Percentiles rank a stretch among this genome's conserved stretches.
Conservation (phyloP, 2,888 invertebrate genomes). For the Micoletzkya japonica region DNA sequence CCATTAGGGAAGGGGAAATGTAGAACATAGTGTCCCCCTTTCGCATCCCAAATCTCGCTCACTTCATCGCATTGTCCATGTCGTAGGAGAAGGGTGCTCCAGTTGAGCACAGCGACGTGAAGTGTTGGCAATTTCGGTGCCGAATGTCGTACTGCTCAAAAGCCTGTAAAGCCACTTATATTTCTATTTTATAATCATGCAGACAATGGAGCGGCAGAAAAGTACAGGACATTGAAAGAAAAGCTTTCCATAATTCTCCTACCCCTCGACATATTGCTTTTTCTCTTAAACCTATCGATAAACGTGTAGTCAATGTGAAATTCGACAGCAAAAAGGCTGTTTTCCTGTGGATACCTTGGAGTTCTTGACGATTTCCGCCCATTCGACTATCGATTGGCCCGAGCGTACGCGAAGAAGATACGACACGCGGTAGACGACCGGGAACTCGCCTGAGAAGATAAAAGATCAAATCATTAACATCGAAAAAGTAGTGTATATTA, state of each 20-base stretch:
- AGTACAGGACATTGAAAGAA: too few species aligned
- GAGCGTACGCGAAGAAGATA: conserved; percentile 24
- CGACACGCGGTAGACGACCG: conserved; percentile 21
- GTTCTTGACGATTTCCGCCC: conserved; percentile 29
- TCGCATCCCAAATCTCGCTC: not conserved
- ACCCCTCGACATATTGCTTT: too few species aligned
- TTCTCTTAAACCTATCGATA: too few species aligned
- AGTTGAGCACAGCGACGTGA: conserved; percentile 43
- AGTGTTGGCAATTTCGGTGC: conserved; percentile 50
- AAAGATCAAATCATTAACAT: not conserved
- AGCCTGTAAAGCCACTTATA: conserved; percentile 2
- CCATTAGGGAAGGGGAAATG: too few species aligned
- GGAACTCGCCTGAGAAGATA: conserved; percentile 3
- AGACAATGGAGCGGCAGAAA: too few species aligned
- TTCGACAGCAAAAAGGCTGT: too few species aligned
- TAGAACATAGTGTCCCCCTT: too few species aligned
- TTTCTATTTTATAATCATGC: too few species aligned
- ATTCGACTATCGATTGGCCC: conserved; percentile 25
- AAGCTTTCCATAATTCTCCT: too few species aligned
- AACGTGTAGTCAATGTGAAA: too few species aligned
- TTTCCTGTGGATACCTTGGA: conserved; percentile 21
- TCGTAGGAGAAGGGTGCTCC: conserved; percentile 47
- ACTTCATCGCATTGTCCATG: conserved; percentile 36
- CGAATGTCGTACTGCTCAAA: conserved; percentile 44
- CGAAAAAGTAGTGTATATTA: too few species aligned